Base-by-base conservation (phyloP, 2,888 invertebrate genomes). In the Hypsopygia costalis region DNA sequence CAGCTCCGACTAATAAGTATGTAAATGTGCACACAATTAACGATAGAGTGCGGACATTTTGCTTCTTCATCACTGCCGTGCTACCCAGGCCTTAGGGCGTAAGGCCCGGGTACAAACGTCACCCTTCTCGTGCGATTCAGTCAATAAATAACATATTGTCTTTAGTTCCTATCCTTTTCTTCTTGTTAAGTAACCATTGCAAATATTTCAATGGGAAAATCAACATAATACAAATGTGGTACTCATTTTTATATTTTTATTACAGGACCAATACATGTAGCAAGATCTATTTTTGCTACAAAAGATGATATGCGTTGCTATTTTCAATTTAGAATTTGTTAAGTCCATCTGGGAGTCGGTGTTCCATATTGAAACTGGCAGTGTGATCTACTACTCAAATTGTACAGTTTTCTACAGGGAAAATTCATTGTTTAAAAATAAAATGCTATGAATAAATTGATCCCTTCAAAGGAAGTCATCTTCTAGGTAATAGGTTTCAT, bases 1-100 rank as follows among this genome's bases (percentile, higher is more conserved):
- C 99, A 54, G 99, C 99, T 79, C 99, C 99, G 60, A 99, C 95
- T 69, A 99, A 93, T 86, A 99, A 93, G 90, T 99, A 99, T 71
- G 99, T 99, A 92, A 99, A 98, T 89, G 99, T 99, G 93, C 98
- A 98, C 92, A 99, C 98, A 91, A 99, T 99, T 91, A 99, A 94
- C 77, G 98, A 98, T 92, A 99, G 92, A 91, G 99, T 99, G 92
- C 99, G 97, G 89, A 99, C 98, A 95, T 99, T 99, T 95, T 99
- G 99, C 93, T 98, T 98, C 96, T 99, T 99, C 99, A 99, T 99
- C 77, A 85, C 87, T 87, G 78, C 85, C 81, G 71, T 77, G 66
- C 58, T 64, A 70, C 69, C 72, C 71, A 64, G 71, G 76, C 77
- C 73, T 68, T 62, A 73, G 81, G 81, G 81, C 59, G 38, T 65